Evolutionary conservation across 30 jellyfish, hydroid and myxozoan species (phyloP).

Genomic region (Aurelia aurita): DNA sequence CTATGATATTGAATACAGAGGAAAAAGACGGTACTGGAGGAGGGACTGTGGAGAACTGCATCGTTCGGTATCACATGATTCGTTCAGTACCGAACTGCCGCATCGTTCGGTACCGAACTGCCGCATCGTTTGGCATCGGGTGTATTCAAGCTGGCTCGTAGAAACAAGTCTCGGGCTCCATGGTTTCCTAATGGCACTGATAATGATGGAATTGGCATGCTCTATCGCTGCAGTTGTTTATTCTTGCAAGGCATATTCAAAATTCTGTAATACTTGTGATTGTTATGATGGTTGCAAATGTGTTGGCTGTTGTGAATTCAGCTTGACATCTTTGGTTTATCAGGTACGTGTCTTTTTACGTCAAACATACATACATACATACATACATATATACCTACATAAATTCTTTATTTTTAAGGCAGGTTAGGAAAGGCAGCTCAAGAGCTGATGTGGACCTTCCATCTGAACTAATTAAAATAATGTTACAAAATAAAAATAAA

Average conservation of each 20-base stretch:
- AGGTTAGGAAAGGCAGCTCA: no score
- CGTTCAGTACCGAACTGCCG: no score
- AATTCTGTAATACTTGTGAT: slow-evolving; percentile 33
- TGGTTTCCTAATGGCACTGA: slow-evolving; percentile 3
- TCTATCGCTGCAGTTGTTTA: slow-evolving; percentile 28
- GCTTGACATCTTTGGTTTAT: neutral
- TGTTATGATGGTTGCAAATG: slow-evolving; percentile 12
- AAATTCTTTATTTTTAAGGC: no score
- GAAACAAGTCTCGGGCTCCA: neutral
- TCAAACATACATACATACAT: no score
- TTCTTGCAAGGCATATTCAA: slow-evolving; percentile 50
- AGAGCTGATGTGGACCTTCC: no score
- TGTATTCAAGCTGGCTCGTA: neutral
- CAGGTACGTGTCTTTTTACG: slow-evolving; percentile 19
- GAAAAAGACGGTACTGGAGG: neutral
- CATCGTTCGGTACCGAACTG: neutral
- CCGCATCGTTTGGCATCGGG: neutral
- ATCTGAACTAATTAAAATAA: no score
- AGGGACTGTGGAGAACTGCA: neutral
- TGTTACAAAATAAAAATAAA: no score
- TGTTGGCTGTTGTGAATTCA: slow-evolving; percentile 52
- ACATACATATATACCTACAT: no score
- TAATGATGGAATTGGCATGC: slow-evolving; percentile 18
- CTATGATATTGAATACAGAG: neutral
- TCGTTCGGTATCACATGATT: no score